Evolutionary conservation across 2,888 invertebrate genomes (phyloP), one percentile per base, ranked within the genome.

Genomic region (Thera obeliscata): DNA sequence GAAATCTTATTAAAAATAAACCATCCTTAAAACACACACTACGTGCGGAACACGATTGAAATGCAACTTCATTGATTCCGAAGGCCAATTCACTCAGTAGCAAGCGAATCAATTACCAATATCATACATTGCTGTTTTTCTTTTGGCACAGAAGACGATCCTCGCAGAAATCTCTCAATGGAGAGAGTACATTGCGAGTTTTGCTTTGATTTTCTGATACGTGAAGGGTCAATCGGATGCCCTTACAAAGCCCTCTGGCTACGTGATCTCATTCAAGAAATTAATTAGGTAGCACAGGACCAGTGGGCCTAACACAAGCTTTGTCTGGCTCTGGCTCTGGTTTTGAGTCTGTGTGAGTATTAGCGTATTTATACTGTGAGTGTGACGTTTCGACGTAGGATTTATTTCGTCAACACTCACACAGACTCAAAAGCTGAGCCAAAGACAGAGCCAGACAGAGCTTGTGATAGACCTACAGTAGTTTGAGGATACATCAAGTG

Each of bases 181-280:
- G 57, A 54, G 41, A 43, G 38, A 36, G n/a, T 50, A 46, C 43
- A 58, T 62, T 33, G 41, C 9, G 52, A 22, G 22, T 56, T 66
- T 66, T 56, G 41, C 36, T 33, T n/a, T 38, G 12, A 33, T 54
- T 61, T 61, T 48, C 43, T 55, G 56, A 50, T 46, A 35, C 56
- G 62, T 38, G 56, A 46, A 76, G 78, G 83, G 83, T 83, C 84
- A 83, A 69, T 76, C 69, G 63, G 70, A 67, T 81, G 81, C 76
- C 78, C 81, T 80, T 76, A 52, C 33, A 52, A 52, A 52, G 52
- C 83, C 81, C 49, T 70, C 64, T 77, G 83, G 2, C 6, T 56
- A 87, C 88, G 90, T 90, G 89, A 86, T 81, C 84, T 80, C 81
- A 87, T 87, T 86, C 84, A 82, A 69, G 65, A 78, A 87, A 83